phyloP scores from a whole-genome alignment of 2,888 invertebrate genomes.

The Rhorus exstirpatorius region DNA sequence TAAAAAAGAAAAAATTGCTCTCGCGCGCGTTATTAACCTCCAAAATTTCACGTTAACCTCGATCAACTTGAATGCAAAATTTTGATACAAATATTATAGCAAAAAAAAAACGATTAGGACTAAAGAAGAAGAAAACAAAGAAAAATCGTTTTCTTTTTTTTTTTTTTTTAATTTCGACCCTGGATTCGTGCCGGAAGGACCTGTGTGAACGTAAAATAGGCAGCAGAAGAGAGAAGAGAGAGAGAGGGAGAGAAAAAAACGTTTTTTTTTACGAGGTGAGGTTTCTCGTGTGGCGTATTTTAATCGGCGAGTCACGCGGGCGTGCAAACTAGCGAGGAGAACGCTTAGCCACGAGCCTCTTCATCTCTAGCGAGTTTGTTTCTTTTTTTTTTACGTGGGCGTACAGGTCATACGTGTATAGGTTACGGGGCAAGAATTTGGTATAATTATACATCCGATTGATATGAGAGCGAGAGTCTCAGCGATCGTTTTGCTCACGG shows the following conservation, averaged over 20 bases:
- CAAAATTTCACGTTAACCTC: conserved; percentile 13
- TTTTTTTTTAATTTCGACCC: too few species aligned
- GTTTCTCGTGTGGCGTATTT: conserved; percentile 47
- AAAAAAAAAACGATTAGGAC: not conserved
- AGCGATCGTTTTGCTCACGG: too few species aligned
- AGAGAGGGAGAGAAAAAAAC: conserved; percentile 4
- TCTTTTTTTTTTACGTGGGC: conserved; percentile 63
- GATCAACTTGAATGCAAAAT: not conserved
- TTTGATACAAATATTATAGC: conserved; percentile 15
- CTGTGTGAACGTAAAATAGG: conserved; percentile 13
- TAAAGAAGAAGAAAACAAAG: conserved; percentile 5
- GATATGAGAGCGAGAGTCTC: too few species aligned
- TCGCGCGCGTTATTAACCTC: not conserved
- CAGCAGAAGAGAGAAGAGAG: not conserved
- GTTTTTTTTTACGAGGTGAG: conserved; percentile 30
- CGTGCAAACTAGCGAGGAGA: not conserved
- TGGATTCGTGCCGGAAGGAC: conserved; percentile 10
- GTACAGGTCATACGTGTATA: conserved; percentile 66
- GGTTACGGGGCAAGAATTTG: not conserved
- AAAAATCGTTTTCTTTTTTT: not conserved
- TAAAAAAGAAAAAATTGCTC: not conserved
- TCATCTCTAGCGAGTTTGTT: not conserved
- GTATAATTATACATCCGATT: too few species aligned
- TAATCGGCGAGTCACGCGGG: conserved; percentile 44
- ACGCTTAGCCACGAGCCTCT: conserved; percentile 10